Base-by-base conservation (phyloP, 2,888 invertebrate genomes). In the Lagria hirta region DNA sequence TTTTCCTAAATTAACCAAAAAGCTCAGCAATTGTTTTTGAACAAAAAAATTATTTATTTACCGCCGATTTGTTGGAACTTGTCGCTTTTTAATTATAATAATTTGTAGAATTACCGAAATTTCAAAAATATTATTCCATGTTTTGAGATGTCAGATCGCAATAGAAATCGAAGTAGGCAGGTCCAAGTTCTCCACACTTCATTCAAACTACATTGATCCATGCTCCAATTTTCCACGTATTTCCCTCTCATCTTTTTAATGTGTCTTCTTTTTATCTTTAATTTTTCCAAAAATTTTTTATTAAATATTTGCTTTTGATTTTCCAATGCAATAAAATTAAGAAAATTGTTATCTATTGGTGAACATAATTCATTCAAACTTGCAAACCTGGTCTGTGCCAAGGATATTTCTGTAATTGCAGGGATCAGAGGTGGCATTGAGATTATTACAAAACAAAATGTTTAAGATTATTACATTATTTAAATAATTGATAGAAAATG, bases 111-210 rank as follows among this genome's bases (percentile, higher is more conserved):
- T n/a, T n/a, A n/a, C n/a, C n/a, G n/a, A n/a, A n/a, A n/a, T n/a
- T 30, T 15, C n/a, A 3, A 5, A 29, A 28, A 28, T 43, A 52
- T 52, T 44, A 48, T 48, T 51, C 51, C 57, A 58, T 62, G 59
- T 61, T 62, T 61, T 53, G 55, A 56, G 60, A 60, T 60, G 60
- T 61, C 61, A 55, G 54, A 44, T 49, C 44, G 43, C 54, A 54
- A 43, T 54, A 52, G 51, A 47, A 55, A 54, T 60, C 54, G 53
- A 44, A 58, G 54, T 53, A 58, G 64, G 62, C 59, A 59, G 53
- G 62, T 57, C 60, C 59, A 45, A 43, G 51, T 47, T 43, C 8
- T 11, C 5, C 29, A 11, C 48, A 55, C 55, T 52, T 54, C 58
- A 47, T 55, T 48, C 54, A 28, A 32, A 37, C 28, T 52, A 32